These are phyloP conservation scores for Gryllus longicercus DNA, from an alignment of 2,888 invertebrate species.

Conservation along the genomic window DNA sequence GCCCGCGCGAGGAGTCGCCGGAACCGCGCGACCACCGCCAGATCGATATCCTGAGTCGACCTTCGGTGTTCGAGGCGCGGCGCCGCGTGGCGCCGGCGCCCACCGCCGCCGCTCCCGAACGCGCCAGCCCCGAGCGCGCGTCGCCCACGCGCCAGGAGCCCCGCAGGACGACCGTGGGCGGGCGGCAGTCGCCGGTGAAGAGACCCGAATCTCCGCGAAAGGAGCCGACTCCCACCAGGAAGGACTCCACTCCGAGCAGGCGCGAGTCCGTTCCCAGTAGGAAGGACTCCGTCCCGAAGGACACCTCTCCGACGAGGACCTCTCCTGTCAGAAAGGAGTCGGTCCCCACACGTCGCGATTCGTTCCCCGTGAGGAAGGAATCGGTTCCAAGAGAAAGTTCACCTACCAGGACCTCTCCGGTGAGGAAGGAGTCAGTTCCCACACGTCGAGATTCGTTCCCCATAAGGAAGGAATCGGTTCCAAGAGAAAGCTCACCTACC, in stretches of 20 bases:
- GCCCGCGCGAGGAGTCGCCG: not conserved
- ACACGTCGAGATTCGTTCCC: not conserved
- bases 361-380: not conserved
- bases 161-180: not conserved
- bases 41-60: slow-evolving; percentile 52
- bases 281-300: not conserved
- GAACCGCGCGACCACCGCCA: slow-evolving; percentile 37
- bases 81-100: slow-evolving; percentile 36
- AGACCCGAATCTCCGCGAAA: slow-evolving; percentile 22
- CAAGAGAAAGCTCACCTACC: not conserved
- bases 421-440: slow-evolving; percentile 9
- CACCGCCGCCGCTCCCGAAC: slow-evolving; percentile 19
- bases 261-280: not conserved
- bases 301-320: not conserved
- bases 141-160: not conserved
- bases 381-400: not conserved
- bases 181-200: not conserved
- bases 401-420: not conserved
- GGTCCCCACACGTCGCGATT: not conserved
- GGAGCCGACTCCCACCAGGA: not conserved
- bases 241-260: not conserved
- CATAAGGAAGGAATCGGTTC: not conserved
- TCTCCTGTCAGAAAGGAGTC: slow-evolving; percentile 20
- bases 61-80: slow-evolving; percentile 51
- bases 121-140: not conserved